Evolutionary conservation across 2,888 invertebrate species (phyloP), one percentile per base, ranked within the genome.

Genomic region (Scaptomyza polygonia): DNA sequence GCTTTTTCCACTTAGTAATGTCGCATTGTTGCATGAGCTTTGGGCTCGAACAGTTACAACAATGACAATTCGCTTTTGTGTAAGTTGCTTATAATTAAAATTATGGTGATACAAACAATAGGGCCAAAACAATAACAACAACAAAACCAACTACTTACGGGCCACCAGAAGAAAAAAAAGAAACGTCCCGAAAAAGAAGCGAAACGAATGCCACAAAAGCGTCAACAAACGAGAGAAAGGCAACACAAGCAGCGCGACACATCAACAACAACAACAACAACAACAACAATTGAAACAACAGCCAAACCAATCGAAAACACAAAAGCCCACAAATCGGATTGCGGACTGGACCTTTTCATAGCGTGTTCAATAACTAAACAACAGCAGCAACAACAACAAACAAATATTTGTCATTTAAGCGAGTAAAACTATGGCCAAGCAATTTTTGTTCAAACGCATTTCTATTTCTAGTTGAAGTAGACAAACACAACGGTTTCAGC

Each of bases 21-120:
- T 74, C 77, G 72, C 65, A 53, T 64, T 86, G 77, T 81, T 81
- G 77, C 83, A 88, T 88, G 83, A 85, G 88, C 86, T 86, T 83
- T 78, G 8, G 39, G 42, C 43, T 47, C 40, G 57, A 68, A 73
- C 76, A 76, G 76, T 77, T 78, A 78, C 86, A 82, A 83, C 85
- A 82, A 85, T 88, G 88, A 87, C 88, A 86, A 86, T 86, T 88
- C 86, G 79, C 77, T 77, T 81, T 86, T 86, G 82, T 85, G 80
- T 82, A 80, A 86, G 81, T 82, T 82, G 67, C 82, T 83, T 84
- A 86, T 86, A 84, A 84, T 85, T 85, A 83, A 83, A 83, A 83
- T 69, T 72, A 74, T 82, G 54, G 58, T 71, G 64, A 65, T 67
- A 64, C 86, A 84, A 83, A 84, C 83, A 83, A 86, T 69, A 52